Evolutionary conservation across 1,140 invertebrate species (phyloP), one percentile per base, ranked within the genome.

Genomic region (Sinella curviseta): DNA sequence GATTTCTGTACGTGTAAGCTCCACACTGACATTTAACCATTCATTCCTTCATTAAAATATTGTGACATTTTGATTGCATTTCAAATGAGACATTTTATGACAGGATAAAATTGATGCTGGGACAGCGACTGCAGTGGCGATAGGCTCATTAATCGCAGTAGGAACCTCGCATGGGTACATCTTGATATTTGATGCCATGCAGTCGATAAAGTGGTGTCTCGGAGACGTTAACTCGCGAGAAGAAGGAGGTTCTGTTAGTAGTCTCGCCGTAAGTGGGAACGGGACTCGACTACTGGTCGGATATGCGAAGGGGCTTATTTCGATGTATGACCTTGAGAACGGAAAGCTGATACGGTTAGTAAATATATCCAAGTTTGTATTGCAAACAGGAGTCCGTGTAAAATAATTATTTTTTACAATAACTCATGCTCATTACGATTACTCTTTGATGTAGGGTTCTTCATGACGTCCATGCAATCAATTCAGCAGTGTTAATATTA

Each of bases 141-240:
- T 93, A 76, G 90, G 91, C 0, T 91, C 92, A 70, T 91, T 94
- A 84, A 92, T 97, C 81, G 94, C 93, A 26, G 91, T 98, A 70
- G 97, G 97, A 39, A 98, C 96, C 55, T 96, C 95, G 54, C 95
- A 97, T 88, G 96, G 97, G 28, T 90, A 96, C 79, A 91, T 97
- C 76, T 87, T 98, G 20, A 92, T 95, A 76, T 98, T 98, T 89
- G 95, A 96, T 89, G 89, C 90, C 1, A 90, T 92, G 31, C 94
- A 96, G 87, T 93, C 91, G 24, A 87, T 98, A 80, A 91, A 94
- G 86, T 97, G 94, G 94, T 96, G 89, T 84, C 83, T 91, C 30
- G 89, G 89, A 1, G 87, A 86, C 79, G 86, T 87, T 83, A 91
- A 93, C 83, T 89, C 90, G 36, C 91, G 93, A 76, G 89, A 89